Percentiles rank a stretch among this genome's conserved stretches.
These are phyloP conservation scores for Periplaneta americana DNA, from an alignment of 1,140 invertebrate species.

Conservation along the genomic window DNA sequence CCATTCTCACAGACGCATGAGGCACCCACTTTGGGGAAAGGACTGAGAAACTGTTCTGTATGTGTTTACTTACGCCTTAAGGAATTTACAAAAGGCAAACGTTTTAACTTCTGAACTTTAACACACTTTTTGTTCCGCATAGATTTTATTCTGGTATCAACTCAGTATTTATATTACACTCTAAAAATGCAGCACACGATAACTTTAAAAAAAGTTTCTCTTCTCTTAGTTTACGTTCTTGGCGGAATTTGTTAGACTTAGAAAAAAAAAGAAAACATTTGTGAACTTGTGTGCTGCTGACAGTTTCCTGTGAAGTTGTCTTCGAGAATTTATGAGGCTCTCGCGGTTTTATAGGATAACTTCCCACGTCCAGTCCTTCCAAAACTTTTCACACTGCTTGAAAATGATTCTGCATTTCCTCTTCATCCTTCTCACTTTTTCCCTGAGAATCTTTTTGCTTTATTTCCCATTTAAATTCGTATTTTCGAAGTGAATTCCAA, in stretches of 20 bases:
- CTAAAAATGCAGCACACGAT: not conserved
- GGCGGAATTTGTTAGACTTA: not conserved
- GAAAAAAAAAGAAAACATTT: not conserved
- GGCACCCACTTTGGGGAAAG: no score
- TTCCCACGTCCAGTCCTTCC: not conserved
- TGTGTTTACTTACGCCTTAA: not conserved
- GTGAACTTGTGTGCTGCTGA: no score
- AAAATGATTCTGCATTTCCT: not conserved
- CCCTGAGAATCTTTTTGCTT: no score
- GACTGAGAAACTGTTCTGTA: no score
- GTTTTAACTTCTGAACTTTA: not conserved
- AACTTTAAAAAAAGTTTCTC: no score
- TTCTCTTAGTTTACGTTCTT: not conserved
- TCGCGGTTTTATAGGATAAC: not conserved
- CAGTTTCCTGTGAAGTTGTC: not conserved
- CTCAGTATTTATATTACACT: not conserved
- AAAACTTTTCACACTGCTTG: not conserved
- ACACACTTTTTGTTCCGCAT: not conserved
- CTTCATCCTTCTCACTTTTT: not conserved
- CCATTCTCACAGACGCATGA: no score
- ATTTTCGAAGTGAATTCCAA: no score
- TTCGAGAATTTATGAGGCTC: not conserved
- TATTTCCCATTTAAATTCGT: no score
- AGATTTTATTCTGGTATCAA: not conserved
- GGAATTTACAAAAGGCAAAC: not conserved